Evolutionary conservation across 2,797 vertebrate genomes (phyloP).

Genomic region (Fratercula arctica): DNA sequence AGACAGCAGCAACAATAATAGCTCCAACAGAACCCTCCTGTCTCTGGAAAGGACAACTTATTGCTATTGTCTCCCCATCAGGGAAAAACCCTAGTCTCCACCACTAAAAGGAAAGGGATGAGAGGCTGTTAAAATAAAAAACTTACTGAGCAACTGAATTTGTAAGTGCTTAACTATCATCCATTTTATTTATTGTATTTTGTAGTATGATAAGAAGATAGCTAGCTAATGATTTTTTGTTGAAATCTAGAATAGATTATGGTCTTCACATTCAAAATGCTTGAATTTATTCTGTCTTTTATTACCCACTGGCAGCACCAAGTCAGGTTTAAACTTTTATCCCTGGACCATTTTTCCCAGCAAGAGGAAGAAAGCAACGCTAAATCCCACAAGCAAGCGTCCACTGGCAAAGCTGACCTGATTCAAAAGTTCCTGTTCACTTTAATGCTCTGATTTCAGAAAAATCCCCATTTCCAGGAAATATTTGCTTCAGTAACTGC

Average conservation of each 20-base stretch:
- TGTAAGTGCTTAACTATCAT: neutral
- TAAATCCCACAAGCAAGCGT: neutral
- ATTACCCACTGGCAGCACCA: neutral
- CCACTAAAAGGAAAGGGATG: neutral
- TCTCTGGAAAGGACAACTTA: neutral
- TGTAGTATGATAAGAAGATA: neutral
- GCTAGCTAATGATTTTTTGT: neutral
- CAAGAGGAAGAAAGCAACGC: neutral
- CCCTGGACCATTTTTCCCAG: neutral
- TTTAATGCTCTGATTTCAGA: neutral
- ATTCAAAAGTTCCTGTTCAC: neutral
- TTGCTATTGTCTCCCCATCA: neutral
- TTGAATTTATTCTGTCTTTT: neutral
- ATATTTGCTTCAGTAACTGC: neutral
- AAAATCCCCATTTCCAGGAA: neutral
- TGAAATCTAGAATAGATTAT: neutral
- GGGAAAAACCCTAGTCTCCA: neutral
- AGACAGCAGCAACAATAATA: neutral
- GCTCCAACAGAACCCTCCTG: neutral
- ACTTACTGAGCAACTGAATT: neutral
- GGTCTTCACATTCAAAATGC: neutral
- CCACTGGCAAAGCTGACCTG: neutral
- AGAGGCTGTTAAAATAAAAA: neutral
- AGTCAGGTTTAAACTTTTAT: neutral
- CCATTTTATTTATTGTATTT: neutral